Base-by-base conservation (phyloP, 37 sponge, comb jelly and placozoan genomes). In the Spongia lamella region DNA sequence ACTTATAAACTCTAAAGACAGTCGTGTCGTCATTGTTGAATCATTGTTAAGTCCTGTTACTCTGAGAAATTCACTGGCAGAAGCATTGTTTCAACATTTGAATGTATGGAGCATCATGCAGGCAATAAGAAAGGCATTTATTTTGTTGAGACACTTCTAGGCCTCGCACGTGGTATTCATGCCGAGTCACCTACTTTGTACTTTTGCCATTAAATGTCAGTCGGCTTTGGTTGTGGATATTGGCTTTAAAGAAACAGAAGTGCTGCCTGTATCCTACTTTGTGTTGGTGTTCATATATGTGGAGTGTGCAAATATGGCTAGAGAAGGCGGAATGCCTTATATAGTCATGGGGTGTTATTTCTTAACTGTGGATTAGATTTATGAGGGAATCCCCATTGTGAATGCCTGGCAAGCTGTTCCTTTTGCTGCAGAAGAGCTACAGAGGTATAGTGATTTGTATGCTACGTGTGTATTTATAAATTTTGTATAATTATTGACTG, bases 21-120 rank as follows among this genome's bases (percentile, higher is more conserved):
- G 83, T 24, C 72, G 95, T 35, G 89, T 94, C 55, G 80, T 94
- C 30, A 70, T 94, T 17, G 63, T 90, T 20, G 95, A 94, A 54
- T 83, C 93, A 13, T 61, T 94, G 30, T 55, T 87, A 27, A 82
- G 76, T 35, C 92, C 95, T 9, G n/a, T 58, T 21, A 26, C 55
- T 38, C 84, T 90, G 76, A 86, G 92, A 70, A 83, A 94, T 59
- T 81, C 95, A 19, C 68, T 94, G 26, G 95, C 95, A 19, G 58
- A 59, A 38, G 81, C 72, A 16, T 85, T 94, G 15, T 94, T 94
- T 70, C 57, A 79, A 1, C 89, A 94, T 25, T 78, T 88, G 25
- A 66, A 70, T 73, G 95, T 94, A 73, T 67, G 79, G 21, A 9
- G 21, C 9, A 4, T 26, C 3, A 2, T 54, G 63, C 55, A 22